Evolutionary conservation across 1,140 invertebrate species (phyloP).

Genomic region (Orchesella cincta): DNA sequence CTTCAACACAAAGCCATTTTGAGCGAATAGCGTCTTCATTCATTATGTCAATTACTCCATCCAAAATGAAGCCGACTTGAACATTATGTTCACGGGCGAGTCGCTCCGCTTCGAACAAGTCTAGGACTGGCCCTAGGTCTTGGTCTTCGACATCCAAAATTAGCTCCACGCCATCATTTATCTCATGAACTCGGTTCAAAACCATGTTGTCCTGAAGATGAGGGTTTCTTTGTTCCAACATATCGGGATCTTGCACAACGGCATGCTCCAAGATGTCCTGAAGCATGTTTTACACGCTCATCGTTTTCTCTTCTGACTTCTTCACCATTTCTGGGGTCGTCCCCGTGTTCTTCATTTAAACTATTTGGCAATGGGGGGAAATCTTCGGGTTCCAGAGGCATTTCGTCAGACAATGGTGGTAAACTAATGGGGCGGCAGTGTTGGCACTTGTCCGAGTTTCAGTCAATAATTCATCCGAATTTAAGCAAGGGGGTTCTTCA

Average conservation of each 20-base stretch:
- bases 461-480: no score
- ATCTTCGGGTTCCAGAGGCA: no score
- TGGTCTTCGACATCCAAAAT: constrained; percentile 14
- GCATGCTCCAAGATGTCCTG: background rate
- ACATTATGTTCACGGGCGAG: constrained; percentile 22
- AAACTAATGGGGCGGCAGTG: no score
- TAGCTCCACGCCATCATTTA: constrained; percentile 13
- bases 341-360: no score
- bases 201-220: background rate
- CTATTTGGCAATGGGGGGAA: no score
- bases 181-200: background rate
- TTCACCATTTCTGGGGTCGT: no score
- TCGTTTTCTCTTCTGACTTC: no score
- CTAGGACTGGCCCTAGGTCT: background rate
- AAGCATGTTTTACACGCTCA: no score
- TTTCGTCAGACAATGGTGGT: no score
- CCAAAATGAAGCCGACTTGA: constrained; percentile 25
- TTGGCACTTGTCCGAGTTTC: no score
- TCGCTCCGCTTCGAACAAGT: constrained; percentile 9
- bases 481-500: no score
- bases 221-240: background rate
- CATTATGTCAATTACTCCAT: constrained; percentile 21
- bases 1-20: constrained; percentile 14
- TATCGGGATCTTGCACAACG: background rate
- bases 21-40: background rate